Conservation (phyloP, 2,888 invertebrate species). For the Leptodirus hochenwartii region DNA sequence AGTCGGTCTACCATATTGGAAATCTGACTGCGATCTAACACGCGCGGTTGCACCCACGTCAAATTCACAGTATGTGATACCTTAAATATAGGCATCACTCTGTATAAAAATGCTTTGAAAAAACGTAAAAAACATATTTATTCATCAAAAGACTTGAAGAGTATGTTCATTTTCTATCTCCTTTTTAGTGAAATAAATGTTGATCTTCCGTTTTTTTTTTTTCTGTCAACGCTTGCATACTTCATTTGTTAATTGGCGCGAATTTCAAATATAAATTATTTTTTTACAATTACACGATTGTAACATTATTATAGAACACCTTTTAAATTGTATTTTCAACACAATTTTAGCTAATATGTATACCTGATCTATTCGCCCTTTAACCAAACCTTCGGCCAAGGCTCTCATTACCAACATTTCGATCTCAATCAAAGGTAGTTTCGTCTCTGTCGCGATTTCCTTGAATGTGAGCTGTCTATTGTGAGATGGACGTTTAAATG, state of each 20-base stretch:
- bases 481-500: conserved; percentile 83
- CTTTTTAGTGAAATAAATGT: too few relatives aligned
- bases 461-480: conserved; percentile 72
- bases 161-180: too few relatives aligned
- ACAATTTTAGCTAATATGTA: too few relatives aligned
- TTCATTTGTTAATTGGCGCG: too few relatives aligned
- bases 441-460: conserved; percentile 76
- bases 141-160: too few relatives aligned
- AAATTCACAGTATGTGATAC: conserved; percentile 47
- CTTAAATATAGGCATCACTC: conserved; percentile 16
- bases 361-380: conserved; percentile 91
- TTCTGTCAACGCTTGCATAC: too few relatives aligned
- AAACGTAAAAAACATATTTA: conserved; percentile 4
- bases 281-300: too few relatives aligned
- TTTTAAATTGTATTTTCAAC: too few relatives aligned
- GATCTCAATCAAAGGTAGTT: conserved; percentile 69
- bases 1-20: conserved; percentile 51
- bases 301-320: too few relatives aligned
- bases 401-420: conserved; percentile 97
- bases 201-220: too few relatives aligned
- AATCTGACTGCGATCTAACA: conserved; percentile 50
- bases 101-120: conserved; percentile 5
- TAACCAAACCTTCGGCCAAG: conserved; percentile 79
- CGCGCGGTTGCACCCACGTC: conserved; percentile 76
- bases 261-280: too few relatives aligned